These are phyloP conservation scores for Nasonia longicornis DNA, from an alignment of 1,140 invertebrate genomes.

Conservation along the genomic window DNA sequence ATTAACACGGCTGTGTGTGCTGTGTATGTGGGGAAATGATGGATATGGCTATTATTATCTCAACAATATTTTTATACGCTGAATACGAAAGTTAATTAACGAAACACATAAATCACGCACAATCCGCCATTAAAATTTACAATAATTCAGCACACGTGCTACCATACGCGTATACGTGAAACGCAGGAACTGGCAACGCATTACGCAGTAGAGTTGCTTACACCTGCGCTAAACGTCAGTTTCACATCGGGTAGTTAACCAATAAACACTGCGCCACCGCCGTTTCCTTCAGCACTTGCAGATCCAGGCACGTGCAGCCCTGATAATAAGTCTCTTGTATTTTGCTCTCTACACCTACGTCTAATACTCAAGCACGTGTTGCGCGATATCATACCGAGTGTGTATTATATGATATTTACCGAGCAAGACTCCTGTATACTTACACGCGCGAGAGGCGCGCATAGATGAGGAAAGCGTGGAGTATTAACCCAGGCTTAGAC, in stretches of 20 bases:
- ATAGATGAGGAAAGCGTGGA: background rate
- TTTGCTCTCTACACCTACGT: background rate
- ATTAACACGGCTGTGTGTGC: constrained; percentile 4
- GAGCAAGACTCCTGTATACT: no score
- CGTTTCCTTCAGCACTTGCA: background rate
- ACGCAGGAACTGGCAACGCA: background rate
- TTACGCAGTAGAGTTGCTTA: background rate
- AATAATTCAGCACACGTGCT: background rate
- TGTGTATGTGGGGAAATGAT: background rate
- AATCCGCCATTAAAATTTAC: background rate
- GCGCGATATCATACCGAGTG: background rate
- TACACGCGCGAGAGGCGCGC: background rate
- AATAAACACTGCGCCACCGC: background rate
- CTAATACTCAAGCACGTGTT: background rate
- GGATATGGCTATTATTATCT: no score
- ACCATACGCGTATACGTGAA: background rate
- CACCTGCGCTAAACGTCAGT: background rate
- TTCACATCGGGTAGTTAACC: background rate
- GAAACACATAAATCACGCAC: background rate
- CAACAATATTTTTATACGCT: no score
- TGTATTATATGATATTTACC: background rate
- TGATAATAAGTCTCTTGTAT: background rate
- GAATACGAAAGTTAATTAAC: background rate
- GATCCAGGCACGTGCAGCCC: background rate
- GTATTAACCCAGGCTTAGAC: background rate